Evolutionary conservation across 2,888 invertebrate genomes (phyloP).

Genomic region (Oscheius sp.): DNA sequence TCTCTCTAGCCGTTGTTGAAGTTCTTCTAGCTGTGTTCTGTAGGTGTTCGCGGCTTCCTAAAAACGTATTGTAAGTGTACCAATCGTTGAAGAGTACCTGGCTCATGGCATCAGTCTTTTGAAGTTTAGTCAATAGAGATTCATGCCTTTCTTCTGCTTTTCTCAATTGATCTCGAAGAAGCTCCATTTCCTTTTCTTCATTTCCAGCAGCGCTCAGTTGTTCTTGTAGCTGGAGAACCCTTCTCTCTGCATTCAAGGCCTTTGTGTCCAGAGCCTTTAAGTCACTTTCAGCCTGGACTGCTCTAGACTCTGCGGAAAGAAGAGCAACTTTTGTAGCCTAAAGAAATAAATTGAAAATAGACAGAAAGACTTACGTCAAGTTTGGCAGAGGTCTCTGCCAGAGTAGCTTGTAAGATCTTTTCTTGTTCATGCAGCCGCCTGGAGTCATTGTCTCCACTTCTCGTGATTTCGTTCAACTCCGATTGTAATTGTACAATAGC

Average conservation of each 20-base stretch:
- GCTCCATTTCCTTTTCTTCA: slow-evolving; percentile 42
- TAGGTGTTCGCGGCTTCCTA: slow-evolving; percentile 9
- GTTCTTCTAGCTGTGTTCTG: slow-evolving; percentile 18
- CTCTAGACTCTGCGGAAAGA: slow-evolving; percentile 49
- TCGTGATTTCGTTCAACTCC: slow-evolving; percentile 3
- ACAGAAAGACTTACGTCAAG: slow-evolving; percentile 43
- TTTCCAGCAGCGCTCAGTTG: slow-evolving; percentile 43
- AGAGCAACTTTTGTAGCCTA: slow-evolving; percentile 40
- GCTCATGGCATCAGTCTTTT: slow-evolving; percentile 27
- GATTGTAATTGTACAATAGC: slow-evolving; percentile 8
- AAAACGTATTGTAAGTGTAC: not conserved
- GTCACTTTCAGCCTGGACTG: slow-evolving; percentile 52
- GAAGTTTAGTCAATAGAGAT: slow-evolving; percentile 29
- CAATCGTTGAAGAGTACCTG: too few relatives aligned
- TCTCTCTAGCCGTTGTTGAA: slow-evolving; percentile 16
- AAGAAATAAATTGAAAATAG: not conserved
- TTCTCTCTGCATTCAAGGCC: slow-evolving; percentile 37
- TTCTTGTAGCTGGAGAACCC: slow-evolving; percentile 38
- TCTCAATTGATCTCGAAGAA: slow-evolving; percentile 39
- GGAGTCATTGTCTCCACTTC: slow-evolving; percentile 21
- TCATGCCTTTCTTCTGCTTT: slow-evolving; percentile 41
- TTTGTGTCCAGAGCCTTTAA: slow-evolving; percentile 39
- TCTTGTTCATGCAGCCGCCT: slow-evolving; percentile 10
- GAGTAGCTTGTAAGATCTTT: slow-evolving; percentile 44
- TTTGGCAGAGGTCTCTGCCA: slow-evolving; percentile 48